Evolutionary conservation across 2,113 vertebrate species (phyloP), one percentile per base, ranked within the genome.

Genomic region (Notothenia rossii): DNA sequence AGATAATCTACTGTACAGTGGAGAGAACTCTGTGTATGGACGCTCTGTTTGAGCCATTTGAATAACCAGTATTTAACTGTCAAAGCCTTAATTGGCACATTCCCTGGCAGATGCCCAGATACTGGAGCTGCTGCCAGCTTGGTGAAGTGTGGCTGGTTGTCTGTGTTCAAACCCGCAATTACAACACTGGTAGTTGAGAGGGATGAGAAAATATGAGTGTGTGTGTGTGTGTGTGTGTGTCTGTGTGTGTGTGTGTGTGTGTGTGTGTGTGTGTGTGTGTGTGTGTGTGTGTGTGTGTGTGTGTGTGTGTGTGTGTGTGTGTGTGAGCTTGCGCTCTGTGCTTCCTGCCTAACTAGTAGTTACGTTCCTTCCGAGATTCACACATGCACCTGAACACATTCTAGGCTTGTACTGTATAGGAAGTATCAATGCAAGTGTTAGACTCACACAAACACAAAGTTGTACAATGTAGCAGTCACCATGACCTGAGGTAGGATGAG

Each of bases 41-140:
- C 45, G 76, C 66, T 72, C 55, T 69, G 76, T 87, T 84, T 75
- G 49, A 81, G 66, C 51, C 65, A 64, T 15, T 18, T 22, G 60
- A 65, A 72, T 10, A 91, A 85, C 84, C 79, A 63, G 72, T 66
- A 89, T 90, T 92, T 87, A 86, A 85, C 58, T 59, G 66, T 70
- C 77, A 83, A 83, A 82, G 49, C 80, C 70, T 46, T 79, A 79
- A 85, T 81, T 81, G 85, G 67, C 82, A 85, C 88, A 89, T 91
- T 86, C 79, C 69, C 83, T 86, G 81, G 86, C 83, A 83, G 68
- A 73, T 65, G 75, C 81, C 79, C 85, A 72, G 53, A 70, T 72
- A 53, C 53, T 33, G 67, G 29, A 36, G 74, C 77, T 61, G 72
- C 5, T 83, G 85, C 77, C 75, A 86, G 85, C 59, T 75, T 61